Base-by-base conservation (phyloP, 37 sponge, comb jelly and placozoan species). In the Haliclona indistincta region DNA sequence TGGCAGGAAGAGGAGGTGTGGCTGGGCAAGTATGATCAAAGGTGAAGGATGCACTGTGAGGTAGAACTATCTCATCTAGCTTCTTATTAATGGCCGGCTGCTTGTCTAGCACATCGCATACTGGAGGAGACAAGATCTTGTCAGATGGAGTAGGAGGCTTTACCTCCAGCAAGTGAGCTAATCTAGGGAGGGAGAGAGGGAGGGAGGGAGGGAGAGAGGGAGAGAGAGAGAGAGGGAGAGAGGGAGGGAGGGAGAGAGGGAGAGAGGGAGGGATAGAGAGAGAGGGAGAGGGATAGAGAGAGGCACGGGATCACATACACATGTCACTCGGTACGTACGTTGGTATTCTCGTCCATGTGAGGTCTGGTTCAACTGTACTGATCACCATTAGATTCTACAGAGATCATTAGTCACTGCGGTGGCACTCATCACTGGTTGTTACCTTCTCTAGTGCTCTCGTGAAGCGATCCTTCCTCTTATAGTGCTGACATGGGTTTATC, bases 371-470 rank as follows among this genome's bases (percentile, higher is more conserved):
- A 37, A 65, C 54, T 25, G 88, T 88, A 52, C 73, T 64, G 25
- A 88, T 78, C 5, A 88, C 88, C 56, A 81, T 37, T 7, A 88
- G 78, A 34, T 67, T 78, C 88, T 88, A 40, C 13, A 30, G 3
- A n/a, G 52, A 42, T 58, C 6, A 25, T 6, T 8, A 58, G n/a
- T 25, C n/a, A 58, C 13, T 25, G 11, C 6, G 6, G 7, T 25
- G 22, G 11, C 22, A n/a, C 28, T 7, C 28, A n/a, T 26, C 7
- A n/a, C 7, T n/a, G 32, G 0, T 70, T 22, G 69, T 38, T 54
- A 96, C 97, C 85, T 87, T 96, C 64, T 96, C 97, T 62, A 96
- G 37, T 34, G 91, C 97, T 54, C 91, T 82, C 68, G 87, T 43
- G 70, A 81, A 98, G 47, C 79, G 81, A 38, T 87, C 88, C 47